These are phyloP conservation scores for Tribolium castaneum DNA, from an alignment of 1,140 invertebrate genomes.

Conservation along the genomic window DNA sequence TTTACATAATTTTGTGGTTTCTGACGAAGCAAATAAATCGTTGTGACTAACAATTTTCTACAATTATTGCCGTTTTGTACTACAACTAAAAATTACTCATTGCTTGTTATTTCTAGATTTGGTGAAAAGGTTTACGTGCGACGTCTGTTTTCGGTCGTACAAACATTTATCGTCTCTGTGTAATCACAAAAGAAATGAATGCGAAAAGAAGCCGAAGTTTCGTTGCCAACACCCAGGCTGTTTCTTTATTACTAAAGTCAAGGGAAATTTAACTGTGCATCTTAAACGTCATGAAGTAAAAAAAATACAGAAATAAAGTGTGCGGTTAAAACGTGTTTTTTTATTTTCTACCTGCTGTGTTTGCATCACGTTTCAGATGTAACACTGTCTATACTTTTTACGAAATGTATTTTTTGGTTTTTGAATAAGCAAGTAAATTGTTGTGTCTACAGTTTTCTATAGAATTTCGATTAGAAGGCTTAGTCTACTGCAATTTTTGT, in stretches of 20 bases:
- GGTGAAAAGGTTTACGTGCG: conserved; percentile 59
- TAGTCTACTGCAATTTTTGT: too few relatives aligned
- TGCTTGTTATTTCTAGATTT: conserved; percentile 6
- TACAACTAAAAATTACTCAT: neutral
- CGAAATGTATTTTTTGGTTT: neutral
- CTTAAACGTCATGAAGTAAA: conserved; percentile 64
- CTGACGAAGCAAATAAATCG: too few relatives aligned
- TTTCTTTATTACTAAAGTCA: conserved; percentile 69
- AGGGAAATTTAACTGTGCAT: conserved; percentile 71
- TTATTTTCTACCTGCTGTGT: neutral
- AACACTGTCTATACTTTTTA: neutral
- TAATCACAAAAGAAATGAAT: conserved; percentile 68
- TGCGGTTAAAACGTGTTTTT: neutral
- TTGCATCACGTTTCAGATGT: neutral
- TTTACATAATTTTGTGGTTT: neutral
- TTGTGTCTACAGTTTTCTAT: too few relatives aligned
- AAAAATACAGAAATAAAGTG: neutral
- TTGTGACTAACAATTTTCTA: too few relatives aligned
- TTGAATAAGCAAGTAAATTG: too few relatives aligned
- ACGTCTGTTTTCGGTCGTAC: conserved; percentile 65
- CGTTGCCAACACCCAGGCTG: conserved; percentile 78
- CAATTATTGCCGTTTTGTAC: too few relatives aligned
- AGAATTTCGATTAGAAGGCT: too few relatives aligned
- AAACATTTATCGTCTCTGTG: conserved; percentile 68
- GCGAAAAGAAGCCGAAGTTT: conserved; percentile 79